These are phyloP conservation scores for Eilema sororculum DNA, from an alignment of 2,888 invertebrate genomes.

Conservation along the genomic window DNA sequence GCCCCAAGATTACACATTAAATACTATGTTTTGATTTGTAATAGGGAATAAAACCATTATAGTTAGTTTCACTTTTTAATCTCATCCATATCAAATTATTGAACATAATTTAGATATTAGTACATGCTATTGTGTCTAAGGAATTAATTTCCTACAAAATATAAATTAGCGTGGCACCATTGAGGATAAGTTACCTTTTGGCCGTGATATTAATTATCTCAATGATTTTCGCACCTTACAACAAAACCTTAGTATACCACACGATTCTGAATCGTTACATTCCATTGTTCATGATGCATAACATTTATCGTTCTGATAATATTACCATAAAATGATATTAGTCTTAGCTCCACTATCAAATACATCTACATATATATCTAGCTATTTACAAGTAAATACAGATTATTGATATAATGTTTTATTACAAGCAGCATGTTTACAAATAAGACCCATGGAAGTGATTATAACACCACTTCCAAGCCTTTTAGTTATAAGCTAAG, in stretches of 20 bases:
- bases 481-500: conserved; percentile 60
- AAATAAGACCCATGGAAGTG: conserved; percentile 67
- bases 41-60: conserved; percentile 46
- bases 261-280: conserved; percentile 79
- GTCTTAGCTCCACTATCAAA: conserved; percentile 63
- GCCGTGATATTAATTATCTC: conserved; percentile 68
- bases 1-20: not conserved
- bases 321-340: conserved; percentile 74
- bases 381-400: conserved; percentile 75
- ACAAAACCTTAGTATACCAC: conserved; percentile 63
- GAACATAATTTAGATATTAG: conserved; percentile 83
- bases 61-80: conserved; percentile 75
- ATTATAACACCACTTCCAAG: conserved; percentile 82
- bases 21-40: too few relatives aligned
- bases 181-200: conserved; percentile 68
- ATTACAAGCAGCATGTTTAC: conserved; percentile 67
- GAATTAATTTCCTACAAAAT: conserved; percentile 78
- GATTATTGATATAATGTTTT: conserved; percentile 63
- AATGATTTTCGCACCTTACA: conserved; percentile 69
- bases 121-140: conserved; percentile 72
- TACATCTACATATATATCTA: conserved; percentile 59
- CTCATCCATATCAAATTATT: conserved; percentile 85
- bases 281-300: conserved; percentile 55
- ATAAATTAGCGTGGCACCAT: conserved; percentile 80
- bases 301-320: conserved; percentile 63